Evolutionary conservation across 2,797 vertebrate genomes (phyloP), one percentile per base, ranked within the genome.

Genomic region (Phoxinus dragarum): DNA sequence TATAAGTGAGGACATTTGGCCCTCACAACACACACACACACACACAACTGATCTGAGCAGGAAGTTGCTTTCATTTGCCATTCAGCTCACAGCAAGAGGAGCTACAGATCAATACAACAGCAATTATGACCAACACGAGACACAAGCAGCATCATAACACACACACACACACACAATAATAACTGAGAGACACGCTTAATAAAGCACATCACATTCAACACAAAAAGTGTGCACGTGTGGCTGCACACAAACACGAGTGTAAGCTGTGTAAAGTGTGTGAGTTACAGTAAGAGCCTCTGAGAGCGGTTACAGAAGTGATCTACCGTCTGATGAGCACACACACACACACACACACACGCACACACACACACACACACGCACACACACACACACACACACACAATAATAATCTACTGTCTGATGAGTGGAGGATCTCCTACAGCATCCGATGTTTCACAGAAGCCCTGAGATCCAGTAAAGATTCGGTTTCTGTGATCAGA

Each of bases 41-140:
- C 42, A 44, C 42, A 44, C 42, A 10, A 74, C 44, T 19, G 71
- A 47, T 73, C n/a, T 7, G 2, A 19, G 93, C 93, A 95, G 94
- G 93, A 95, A 94, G 92, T 92, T 81, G 86, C 82, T 90, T 92
- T 94, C 92, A 94, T 93, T 93, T 93, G 92, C 90, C 92, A 92
- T 93, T 92, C 93, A 91, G 92, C 91, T 89, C 89, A 90, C 91
- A 91, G 94, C 93, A 94, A 95, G 93, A 90, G 89, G 94, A 95
- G 93, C 92, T 92, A 91, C 90, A 93, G 95, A 95, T 95, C 95
- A 94, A 96, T 95, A 91, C 88, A 19, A 90, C 87, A 92, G 90
- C 93, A 93, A 95, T 95, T 94, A 94, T 94, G 93, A 95, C 93
- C 93, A 92, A 91, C 92, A 92, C 88, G 79, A 91, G 91, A 91